phyloP scores from a whole-genome alignment of 2,888 invertebrate genomes.

The Scrobipalpa costella region DNA sequence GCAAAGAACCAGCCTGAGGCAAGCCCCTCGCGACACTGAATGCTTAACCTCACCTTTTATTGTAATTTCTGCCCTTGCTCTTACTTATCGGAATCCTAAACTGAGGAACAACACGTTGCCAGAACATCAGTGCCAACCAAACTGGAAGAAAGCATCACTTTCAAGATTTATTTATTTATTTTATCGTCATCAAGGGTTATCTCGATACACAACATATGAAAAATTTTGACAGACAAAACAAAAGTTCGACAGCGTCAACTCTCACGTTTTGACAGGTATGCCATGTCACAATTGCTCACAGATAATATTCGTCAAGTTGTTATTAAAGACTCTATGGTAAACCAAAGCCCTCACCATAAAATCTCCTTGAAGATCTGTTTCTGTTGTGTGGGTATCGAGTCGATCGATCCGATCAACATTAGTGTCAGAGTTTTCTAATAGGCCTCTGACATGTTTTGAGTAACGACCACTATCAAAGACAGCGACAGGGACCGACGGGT shows the following conservation, averaged over 20 bases:
- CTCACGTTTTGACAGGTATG: constrained; percentile 33
- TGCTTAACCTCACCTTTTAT: constrained; percentile 67
- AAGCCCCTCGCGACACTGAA: constrained; percentile 49
- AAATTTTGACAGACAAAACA: constrained; percentile 11
- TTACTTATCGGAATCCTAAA: constrained; percentile 4
- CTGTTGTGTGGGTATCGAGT: too few relatives aligned
- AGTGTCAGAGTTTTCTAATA: too few relatives aligned
- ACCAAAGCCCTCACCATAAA: too few relatives aligned
- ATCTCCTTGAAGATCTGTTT: too few relatives aligned
- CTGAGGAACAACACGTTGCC: background rate
- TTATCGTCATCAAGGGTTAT: background rate
- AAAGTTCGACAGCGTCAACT: background rate
- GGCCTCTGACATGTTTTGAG: too few relatives aligned
- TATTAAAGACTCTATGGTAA: too few relatives aligned
- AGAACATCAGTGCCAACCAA: background rate
- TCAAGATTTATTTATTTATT: background rate
- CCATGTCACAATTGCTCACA: too few relatives aligned
- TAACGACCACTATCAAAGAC: too few relatives aligned
- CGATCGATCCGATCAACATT: too few relatives aligned
- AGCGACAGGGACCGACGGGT: too few relatives aligned
- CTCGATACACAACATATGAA: background rate
- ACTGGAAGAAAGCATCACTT: background rate
- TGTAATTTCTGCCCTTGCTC: constrained; percentile 52
- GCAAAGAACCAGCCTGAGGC: constrained; percentile 52
- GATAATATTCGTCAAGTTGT: too few relatives aligned